Percentiles rank a stretch among this genome's conserved stretches.
Conservation (phyloP, 2,888 invertebrate genomes). For the Cybosia mesomella region DNA sequence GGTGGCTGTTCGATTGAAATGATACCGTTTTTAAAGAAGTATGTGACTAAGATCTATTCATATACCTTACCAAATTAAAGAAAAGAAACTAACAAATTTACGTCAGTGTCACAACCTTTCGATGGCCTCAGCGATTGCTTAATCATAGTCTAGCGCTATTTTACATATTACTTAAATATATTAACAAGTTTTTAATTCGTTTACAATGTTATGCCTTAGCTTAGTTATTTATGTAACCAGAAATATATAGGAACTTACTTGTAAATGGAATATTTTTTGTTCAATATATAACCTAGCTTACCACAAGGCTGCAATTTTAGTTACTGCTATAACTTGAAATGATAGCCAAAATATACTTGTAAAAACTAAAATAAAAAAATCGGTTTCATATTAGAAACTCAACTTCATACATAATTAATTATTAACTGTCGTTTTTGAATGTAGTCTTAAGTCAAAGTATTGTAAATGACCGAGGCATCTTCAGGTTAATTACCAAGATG, state of each 20-base stretch:
- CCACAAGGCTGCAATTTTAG: background rate
- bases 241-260: background rate
- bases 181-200: background rate
- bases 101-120: background rate
- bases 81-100: background rate
- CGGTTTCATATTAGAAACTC: background rate
- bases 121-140: background rate
- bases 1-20: too few species aligned
- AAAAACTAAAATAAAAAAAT: background rate
- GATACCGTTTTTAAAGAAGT: background rate
- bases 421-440: background rate
- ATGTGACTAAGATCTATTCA: too few species aligned
- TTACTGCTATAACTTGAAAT: background rate
- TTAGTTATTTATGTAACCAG: background rate
- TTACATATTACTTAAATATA: slow-evolving; percentile 6
- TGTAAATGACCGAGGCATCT: background rate
- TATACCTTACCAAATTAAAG: background rate
- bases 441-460: background rate
- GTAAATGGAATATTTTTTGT: background rate
- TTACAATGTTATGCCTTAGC: background rate
- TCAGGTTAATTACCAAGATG: background rate
- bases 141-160: background rate
- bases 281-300: background rate
- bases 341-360: background rate
- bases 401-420: background rate